Evolutionary conservation across 2,888 invertebrate genomes (phyloP), one percentile per base, ranked within the genome.

Genomic region (Drosophila quasianomalipes): DNA sequence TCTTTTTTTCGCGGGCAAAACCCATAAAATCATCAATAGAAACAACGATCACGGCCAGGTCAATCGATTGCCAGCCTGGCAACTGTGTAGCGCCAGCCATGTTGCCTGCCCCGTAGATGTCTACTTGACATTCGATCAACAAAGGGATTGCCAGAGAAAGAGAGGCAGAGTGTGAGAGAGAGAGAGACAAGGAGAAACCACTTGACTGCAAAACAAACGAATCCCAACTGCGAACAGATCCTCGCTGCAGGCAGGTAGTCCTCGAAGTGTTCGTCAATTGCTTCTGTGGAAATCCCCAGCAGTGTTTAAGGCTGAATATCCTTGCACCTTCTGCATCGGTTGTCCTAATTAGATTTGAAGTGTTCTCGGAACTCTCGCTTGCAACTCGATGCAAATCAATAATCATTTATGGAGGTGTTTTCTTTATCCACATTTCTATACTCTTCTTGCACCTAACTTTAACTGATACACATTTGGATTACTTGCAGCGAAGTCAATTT

Each of bases 1-100:
- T 47, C 47, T 47, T 12, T 76, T 80, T 82, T 75, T 78, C 54
- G 81, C 76, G 88, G 88, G 88, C 84, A 89, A 89, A 89, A 87
- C 89, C 88, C 88, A 89, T 89, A 89, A 89, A 89, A 81, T 76
- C 76, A 89, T 89, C 89, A 89, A 89, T 88, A 72, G 84, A 77
- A 65, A 44, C 31, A 65, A 44, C 31, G 14, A 51, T 41, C 39
- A 51, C 51, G 59, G 61, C 47, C 39, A 26, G 37, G 47, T 26
- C 47, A 47, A 47, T 4, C 16, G 26, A 16, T 26, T 26, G 7
- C 14, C 6, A 4, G 44, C 22, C 44, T 35, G 35, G 35, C 35
- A 35, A 35, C 35, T 16, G 22, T 22, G 16, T 16, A 47, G 47
- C 47, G 47, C 47, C 47, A 47, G 47, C 47, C 26, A 26, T 26